These are phyloP conservation scores for Morpho helenor DNA, from an alignment of 2,888 invertebrate species.

Conservation along the genomic window DNA sequence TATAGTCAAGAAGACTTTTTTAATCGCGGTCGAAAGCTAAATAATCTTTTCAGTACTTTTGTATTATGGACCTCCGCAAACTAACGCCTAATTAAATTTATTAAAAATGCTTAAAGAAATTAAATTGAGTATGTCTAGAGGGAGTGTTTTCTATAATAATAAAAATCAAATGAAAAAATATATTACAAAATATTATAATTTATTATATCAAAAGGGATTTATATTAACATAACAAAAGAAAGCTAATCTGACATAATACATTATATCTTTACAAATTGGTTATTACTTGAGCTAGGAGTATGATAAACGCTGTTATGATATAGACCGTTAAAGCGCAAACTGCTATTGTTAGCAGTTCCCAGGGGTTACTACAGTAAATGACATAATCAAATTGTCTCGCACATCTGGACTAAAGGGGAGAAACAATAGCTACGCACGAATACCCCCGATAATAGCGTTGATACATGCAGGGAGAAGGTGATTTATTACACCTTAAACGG, in stretches of 20 bases:
- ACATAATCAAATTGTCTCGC: constrained; percentile 62
- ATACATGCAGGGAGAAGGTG: constrained; percentile 49
- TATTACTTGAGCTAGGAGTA: too few species aligned
- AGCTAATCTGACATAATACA: constrained; percentile 3
- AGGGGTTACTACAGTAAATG: constrained; percentile 42
- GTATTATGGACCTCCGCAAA: too few species aligned
- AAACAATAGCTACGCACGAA: constrained; percentile 45
- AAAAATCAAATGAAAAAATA: too few species aligned
- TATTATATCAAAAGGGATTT: background rate
- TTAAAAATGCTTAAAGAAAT: too few species aligned
- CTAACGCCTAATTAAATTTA: too few species aligned
- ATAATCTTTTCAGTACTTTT: too few species aligned
- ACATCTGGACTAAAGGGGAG: constrained; percentile 44
- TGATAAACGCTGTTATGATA: constrained; percentile 20
- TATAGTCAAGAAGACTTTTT: too few species aligned
- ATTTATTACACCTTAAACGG: constrained; percentile 72
- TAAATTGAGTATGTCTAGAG: too few species aligned
- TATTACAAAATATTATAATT: too few species aligned
- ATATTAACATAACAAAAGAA: constrained; percentile 3
- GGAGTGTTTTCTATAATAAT: too few species aligned
- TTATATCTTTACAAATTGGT: constrained; percentile 12
- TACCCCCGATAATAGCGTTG: constrained; percentile 56
- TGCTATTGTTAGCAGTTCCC: constrained; percentile 35
- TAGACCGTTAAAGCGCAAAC: constrained; percentile 15
- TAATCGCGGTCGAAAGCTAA: too few species aligned